These are phyloP conservation scores for Chaenodraco wilsoni DNA, from an alignment of 2,797 vertebrate species.

Conservation along the genomic window DNA sequence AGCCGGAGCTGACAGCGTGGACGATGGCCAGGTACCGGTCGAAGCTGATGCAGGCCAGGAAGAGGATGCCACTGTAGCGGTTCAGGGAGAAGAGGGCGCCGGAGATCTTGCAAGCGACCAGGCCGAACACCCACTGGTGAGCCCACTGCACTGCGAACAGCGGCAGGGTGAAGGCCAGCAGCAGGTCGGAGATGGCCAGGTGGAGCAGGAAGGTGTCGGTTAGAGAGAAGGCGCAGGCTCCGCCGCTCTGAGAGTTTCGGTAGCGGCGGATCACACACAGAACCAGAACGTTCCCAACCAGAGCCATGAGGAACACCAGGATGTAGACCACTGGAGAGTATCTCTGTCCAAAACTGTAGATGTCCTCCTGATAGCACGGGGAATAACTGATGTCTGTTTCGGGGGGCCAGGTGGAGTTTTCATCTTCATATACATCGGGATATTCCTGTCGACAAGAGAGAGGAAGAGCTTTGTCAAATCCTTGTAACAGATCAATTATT, in stretches of 20 bases:
- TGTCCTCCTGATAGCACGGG: conserved; percentile 67
- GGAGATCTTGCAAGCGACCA: conserved; percentile 80
- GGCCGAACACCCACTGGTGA: conserved; percentile 79
- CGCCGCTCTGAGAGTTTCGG: conserved; percentile 66
- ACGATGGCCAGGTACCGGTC: conserved; percentile 89
- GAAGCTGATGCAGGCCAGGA: conserved; percentile 88
- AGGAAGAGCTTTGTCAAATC: conserved; percentile 10
- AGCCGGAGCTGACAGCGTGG: conserved; percentile 79
- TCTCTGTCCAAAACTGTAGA: conserved; percentile 67
- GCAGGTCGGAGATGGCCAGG: conserved; percentile 86
- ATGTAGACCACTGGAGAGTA: conserved; percentile 78
- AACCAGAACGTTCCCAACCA: conserved; percentile 85
- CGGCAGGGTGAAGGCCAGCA: conserved; percentile 84
- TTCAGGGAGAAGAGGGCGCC: conserved; percentile 86
- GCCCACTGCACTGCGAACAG: conserved; percentile 82
- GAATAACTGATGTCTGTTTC: rapidly evolving
- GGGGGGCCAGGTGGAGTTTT: rapidly evolving
- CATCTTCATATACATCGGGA: background rate
- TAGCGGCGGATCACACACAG: conserved; percentile 83
- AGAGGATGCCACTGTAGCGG: conserved; percentile 87
- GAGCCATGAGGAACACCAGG: conserved; percentile 83
- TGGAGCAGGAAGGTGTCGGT: conserved; percentile 87
- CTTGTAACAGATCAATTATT: background rate
- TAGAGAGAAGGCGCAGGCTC: conserved; percentile 78
- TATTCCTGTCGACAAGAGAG: background rate